Percentiles rank a stretch among this genome's conserved stretches.
phyloP scores from a whole-genome alignment of 92 coral and sea anemone species.

The Palythoa grandiflora region DNA sequence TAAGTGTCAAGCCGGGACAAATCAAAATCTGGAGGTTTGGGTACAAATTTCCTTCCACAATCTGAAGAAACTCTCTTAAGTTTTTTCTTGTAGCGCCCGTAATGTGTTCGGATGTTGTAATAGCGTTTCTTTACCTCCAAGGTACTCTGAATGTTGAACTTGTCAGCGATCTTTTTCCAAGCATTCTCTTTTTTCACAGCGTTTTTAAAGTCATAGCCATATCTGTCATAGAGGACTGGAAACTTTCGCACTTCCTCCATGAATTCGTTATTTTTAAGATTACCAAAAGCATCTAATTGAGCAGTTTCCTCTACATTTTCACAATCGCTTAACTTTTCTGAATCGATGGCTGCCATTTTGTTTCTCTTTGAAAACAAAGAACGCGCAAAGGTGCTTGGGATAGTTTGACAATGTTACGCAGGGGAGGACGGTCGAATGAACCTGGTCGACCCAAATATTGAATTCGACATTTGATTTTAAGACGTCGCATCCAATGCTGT shows the following conservation, averaged over 20 bases:
- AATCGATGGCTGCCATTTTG: slow-evolving; percentile 34
- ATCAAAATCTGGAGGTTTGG: slow-evolving; percentile 32
- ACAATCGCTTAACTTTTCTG: slow-evolving; percentile 11
- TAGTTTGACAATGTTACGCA: neutral
- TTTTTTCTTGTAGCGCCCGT: slow-evolving; percentile 48
- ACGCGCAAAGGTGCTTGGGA: slow-evolving; percentile 25
- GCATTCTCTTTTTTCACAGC: slow-evolving; percentile 22
- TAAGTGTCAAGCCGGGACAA: slow-evolving; percentile 41
- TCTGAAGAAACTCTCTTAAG: slow-evolving; percentile 33
- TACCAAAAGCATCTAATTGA: slow-evolving; percentile 3
- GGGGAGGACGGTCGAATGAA: neutral
- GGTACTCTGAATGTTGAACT: slow-evolving; percentile 26
- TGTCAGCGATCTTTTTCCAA: slow-evolving; percentile 32
- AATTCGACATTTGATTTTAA: too few relatives aligned
- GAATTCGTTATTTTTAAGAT: slow-evolving; percentile 33
- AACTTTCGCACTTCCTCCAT: slow-evolving; percentile 43
- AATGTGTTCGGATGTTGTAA: slow-evolving; percentile 39
- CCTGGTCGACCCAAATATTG: too few relatives aligned
- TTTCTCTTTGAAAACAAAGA: neutral
- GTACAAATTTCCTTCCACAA: neutral
- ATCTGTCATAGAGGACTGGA: slow-evolving; percentile 41
- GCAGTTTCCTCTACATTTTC: slow-evolving; percentile 15
- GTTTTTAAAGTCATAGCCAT: slow-evolving; percentile 32
- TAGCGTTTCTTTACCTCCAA: slow-evolving; percentile 30
- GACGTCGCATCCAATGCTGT: too few relatives aligned